Conservation (phyloP, 2,797 vertebrate genomes). For the Syngnathus acus region DNA sequence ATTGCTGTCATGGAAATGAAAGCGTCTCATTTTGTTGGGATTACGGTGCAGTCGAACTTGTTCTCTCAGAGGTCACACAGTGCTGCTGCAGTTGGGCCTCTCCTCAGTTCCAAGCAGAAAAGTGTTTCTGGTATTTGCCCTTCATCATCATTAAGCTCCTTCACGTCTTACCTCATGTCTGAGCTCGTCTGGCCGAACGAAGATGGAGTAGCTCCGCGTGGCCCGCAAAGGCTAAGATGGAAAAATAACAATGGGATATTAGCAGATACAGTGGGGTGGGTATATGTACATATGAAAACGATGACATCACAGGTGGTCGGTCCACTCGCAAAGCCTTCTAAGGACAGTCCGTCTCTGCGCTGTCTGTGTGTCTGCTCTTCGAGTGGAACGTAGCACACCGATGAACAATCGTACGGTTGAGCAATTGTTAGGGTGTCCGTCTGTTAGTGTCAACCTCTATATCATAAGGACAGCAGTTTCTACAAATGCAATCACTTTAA, state of each 20-base stretch:
- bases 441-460: background rate
- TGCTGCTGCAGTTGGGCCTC: background rate
- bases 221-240: constrained; percentile 49
- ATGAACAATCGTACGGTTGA: constrained; percentile 18
- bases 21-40: constrained; percentile 14
- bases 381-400: constrained; percentile 54
- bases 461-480: background rate
- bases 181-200: constrained; percentile 39
- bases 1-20: constrained; percentile 6
- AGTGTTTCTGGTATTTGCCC: constrained; percentile 27
- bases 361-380: constrained; percentile 43
- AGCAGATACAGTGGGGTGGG: constrained; percentile 30
- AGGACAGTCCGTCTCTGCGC: constrained; percentile 52
- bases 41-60: constrained; percentile 6
- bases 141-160: constrained; percentile 48
- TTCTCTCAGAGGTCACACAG: background rate
- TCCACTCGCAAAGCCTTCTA: constrained; percentile 53
- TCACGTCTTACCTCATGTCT: constrained; percentile 59
- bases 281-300: constrained; percentile 27
- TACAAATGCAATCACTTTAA: too few relatives aligned
- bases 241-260: constrained; percentile 56
- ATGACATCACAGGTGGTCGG: constrained; percentile 49
- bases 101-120: constrained; percentile 9
- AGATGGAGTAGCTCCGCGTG: constrained; percentile 44
- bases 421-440: constrained; percentile 8